phyloP scores from a whole-genome alignment of 2,888 invertebrate species.

The Leucozona laternaria region DNA sequence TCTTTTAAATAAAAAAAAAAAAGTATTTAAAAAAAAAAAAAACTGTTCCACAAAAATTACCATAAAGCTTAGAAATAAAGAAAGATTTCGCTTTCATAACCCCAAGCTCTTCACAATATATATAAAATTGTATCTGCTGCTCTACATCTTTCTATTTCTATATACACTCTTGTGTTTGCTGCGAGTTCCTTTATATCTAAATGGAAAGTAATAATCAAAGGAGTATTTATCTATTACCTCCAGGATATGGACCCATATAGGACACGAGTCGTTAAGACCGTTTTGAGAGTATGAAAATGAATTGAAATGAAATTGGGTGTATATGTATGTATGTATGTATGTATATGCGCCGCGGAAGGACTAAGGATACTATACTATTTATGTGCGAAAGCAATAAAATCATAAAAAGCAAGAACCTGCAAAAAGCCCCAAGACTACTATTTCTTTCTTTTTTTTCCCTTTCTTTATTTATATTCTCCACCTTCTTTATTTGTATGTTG shows the following conservation, averaged over 20 bases:
- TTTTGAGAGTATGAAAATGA: slow-evolving; percentile 41
- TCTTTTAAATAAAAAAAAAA: slow-evolving; percentile 24
- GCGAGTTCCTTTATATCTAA: slow-evolving; percentile 47
- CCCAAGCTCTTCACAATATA: slow-evolving; percentile 42
- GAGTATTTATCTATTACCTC: slow-evolving; percentile 74
- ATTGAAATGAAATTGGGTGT: slow-evolving; percentile 66
- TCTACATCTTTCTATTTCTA: slow-evolving; percentile 56
- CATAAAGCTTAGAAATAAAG: slow-evolving; percentile 48
- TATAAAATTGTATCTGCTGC: slow-evolving; percentile 63
- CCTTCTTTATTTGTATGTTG: neutral
- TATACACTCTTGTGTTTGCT: neutral
- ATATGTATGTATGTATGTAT: neutral
- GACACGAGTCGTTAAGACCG: neutral
- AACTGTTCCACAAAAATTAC: slow-evolving; percentile 60
- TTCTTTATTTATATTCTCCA: neutral
- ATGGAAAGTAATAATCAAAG: slow-evolving; percentile 73
- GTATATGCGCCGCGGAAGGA: slow-evolving; percentile 60
- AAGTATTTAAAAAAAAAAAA: slow-evolving; percentile 15
- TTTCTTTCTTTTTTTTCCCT: neutral
- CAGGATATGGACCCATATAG: slow-evolving; percentile 69
- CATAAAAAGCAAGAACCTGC: slow-evolving; percentile 55
- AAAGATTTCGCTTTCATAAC: slow-evolving; percentile 50
- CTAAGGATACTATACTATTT: slow-evolving; percentile 26
- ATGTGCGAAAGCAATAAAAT: slow-evolving; percentile 71
- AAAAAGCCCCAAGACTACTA: slow-evolving; percentile 45